These are phyloP conservation scores for Eristalis arbustorum DNA, from an alignment of 2,888 invertebrate genomes.

Conservation along the genomic window DNA sequence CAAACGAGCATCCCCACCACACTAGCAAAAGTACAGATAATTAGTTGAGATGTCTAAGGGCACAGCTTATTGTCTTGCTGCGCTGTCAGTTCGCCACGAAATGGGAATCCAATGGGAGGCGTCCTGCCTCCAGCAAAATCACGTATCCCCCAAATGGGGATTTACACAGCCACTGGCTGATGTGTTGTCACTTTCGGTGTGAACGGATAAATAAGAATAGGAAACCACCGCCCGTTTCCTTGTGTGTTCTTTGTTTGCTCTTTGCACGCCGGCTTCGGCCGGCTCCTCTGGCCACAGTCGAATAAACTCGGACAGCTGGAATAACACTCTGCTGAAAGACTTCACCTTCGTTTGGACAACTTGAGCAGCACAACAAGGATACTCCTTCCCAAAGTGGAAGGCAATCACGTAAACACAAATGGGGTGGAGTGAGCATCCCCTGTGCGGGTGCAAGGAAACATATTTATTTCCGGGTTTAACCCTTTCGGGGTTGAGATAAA, in stretches of 20 bases:
- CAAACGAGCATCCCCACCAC: background rate
- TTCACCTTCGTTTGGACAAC: slow-evolving; percentile 34
- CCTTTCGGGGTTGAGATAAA: slow-evolving; percentile 42
- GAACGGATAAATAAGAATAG: slow-evolving; percentile 57
- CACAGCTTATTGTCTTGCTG: slow-evolving; percentile 62
- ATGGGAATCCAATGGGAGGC: slow-evolving; percentile 45
- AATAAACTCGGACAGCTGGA: slow-evolving; percentile 67
- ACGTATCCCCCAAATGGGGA: slow-evolving; percentile 35
- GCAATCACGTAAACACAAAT: slow-evolving; percentile 35
- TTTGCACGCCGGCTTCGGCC: slow-evolving; percentile 5
- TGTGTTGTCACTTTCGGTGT: slow-evolving; percentile 58
- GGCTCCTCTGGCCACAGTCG: slow-evolving; percentile 45
- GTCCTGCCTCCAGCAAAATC: slow-evolving; percentile 44
- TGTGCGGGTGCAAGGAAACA: slow-evolving; percentile 22
- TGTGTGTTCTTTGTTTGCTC: slow-evolving; percentile 13
- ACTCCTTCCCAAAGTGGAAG: background rate
- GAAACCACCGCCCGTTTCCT: slow-evolving; percentile 11
- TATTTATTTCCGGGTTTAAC: slow-evolving; percentile 58
- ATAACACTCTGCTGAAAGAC: slow-evolving; percentile 56
- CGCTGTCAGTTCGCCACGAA: slow-evolving; percentile 40
- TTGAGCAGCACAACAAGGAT: background rate
- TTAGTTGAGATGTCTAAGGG: slow-evolving; percentile 68
- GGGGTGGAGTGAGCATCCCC: slow-evolving; percentile 1
- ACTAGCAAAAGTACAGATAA: slow-evolving; percentile 53
- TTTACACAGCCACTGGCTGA: slow-evolving; percentile 26